These are phyloP conservation scores for Circaetus gallicus DNA, from an alignment of 2,113 vertebrate genomes.

Conservation along the genomic window DNA sequence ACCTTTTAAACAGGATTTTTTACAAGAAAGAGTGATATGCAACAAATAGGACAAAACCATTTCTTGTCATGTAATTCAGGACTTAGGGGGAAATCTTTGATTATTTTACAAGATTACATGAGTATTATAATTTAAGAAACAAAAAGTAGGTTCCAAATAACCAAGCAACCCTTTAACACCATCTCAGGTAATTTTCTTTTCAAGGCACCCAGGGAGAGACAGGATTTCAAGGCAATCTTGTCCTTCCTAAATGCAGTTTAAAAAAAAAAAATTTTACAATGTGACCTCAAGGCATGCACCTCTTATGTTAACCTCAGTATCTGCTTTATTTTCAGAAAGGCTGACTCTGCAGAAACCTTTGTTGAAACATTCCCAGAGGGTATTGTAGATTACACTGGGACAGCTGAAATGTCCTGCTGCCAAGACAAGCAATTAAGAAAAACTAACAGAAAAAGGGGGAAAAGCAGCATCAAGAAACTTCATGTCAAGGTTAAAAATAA, in stretches of 20 bases:
- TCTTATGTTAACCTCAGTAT: not conserved
- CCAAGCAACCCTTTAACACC: not conserved
- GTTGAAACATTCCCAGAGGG: constrained; percentile 32
- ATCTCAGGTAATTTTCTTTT: not conserved
- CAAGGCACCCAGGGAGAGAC: not conserved
- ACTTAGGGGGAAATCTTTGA: not conserved
- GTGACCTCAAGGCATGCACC: constrained; percentile 12
- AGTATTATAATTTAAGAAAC: not conserved
- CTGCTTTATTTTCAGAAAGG: constrained; percentile 36
- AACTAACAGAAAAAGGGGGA: not conserved
- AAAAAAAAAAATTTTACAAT: not conserved
- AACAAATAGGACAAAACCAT: not conserved
- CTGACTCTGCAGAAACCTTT: constrained; percentile 45
- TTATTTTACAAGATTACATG: not conserved
- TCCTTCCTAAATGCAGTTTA: not conserved
- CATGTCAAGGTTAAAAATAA: constrained; percentile 8
- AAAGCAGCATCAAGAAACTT: not conserved
- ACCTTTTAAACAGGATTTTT: not conserved
- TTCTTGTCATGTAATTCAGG: not conserved
- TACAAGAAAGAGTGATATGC: not conserved
- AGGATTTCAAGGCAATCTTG: not conserved
- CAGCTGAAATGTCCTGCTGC: constrained; percentile 11
- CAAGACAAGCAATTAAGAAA: constrained; percentile 47
- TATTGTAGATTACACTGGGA: constrained; percentile 6
- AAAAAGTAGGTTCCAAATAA: not conserved